phyloP scores from a whole-genome alignment of 2,113 vertebrate species.

The Festucalex cinctus region DNA sequence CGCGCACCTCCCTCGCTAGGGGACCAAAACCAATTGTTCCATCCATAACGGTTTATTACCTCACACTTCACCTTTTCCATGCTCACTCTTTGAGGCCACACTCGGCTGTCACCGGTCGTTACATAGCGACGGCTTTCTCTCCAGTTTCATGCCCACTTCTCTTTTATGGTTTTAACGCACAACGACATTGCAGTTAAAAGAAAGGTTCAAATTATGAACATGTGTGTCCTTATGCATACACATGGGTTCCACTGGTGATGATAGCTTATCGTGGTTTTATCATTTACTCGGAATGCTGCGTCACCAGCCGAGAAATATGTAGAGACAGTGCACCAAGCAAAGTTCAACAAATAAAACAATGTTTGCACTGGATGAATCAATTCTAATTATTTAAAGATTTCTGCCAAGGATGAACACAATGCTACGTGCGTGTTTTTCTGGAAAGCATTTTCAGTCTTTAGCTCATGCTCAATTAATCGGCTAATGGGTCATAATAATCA shows the following conservation, averaged over 20 bases:
- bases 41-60: slow-evolving; percentile 29
- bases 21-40: slow-evolving; percentile 26
- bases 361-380: neutral
- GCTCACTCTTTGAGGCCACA: neutral
- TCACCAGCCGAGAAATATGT: slow-evolving; percentile 54
- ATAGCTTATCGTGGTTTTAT: slow-evolving; percentile 60
- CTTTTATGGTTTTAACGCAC: slow-evolving; percentile 1
- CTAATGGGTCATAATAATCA: slow-evolving; percentile 16
- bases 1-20: slow-evolving; percentile 35
- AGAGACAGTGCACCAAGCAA: neutral
- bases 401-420: neutral
- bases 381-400: neutral
- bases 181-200: neutral
- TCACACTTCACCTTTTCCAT: slow-evolving; percentile 3
- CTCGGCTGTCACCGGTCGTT: neutral
- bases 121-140: slow-evolving; percentile 1
- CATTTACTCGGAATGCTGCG: slow-evolving; percentile 37
- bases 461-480: slow-evolving; percentile 2
- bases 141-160: neutral
- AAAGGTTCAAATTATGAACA: neutral
- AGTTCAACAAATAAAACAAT: neutral
- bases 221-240: slow-evolving; percentile 20
- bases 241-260: slow-evolving; percentile 33
- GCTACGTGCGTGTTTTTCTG: neutral
- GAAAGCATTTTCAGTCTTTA: neutral